phyloP scores from a whole-genome alignment of 2,113 vertebrate species.

The Deroptyus accipitrinus region DNA sequence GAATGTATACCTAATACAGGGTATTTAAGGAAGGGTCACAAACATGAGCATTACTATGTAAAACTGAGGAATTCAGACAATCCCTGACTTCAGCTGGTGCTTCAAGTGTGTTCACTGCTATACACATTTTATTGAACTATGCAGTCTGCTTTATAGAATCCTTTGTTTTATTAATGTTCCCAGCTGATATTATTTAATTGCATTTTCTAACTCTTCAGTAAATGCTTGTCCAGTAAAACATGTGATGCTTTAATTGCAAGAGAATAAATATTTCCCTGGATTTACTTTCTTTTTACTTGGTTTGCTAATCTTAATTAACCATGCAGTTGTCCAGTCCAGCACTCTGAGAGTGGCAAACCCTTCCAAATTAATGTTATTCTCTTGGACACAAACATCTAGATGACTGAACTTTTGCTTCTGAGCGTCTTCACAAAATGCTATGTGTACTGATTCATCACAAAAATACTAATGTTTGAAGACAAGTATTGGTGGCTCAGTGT shows the following conservation, averaged over 20 bases:
- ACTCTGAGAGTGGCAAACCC: rapidly evolving
- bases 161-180: background rate
- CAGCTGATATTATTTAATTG: background rate
- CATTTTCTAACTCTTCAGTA: background rate
- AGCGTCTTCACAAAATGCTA: background rate
- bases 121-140: background rate
- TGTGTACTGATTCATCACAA: background rate
- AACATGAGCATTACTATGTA: background rate
- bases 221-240: background rate
- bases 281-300: background rate
- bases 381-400: background rate
- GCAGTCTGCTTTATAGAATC: background rate
- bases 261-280: background rate
- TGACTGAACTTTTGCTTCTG: background rate
- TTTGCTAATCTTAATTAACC: background rate
- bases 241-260: background rate
- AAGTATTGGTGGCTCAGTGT: background rate
- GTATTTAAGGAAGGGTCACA: background rate
- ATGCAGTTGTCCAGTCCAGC: background rate
- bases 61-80: background rate
- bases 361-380: background rate
- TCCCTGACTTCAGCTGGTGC: background rate
- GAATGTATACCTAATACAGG: background rate
- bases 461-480: background rate
- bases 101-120: background rate